phyloP scores from a whole-genome alignment of 2,113 vertebrate species.

The Strix uralensis region DNA sequence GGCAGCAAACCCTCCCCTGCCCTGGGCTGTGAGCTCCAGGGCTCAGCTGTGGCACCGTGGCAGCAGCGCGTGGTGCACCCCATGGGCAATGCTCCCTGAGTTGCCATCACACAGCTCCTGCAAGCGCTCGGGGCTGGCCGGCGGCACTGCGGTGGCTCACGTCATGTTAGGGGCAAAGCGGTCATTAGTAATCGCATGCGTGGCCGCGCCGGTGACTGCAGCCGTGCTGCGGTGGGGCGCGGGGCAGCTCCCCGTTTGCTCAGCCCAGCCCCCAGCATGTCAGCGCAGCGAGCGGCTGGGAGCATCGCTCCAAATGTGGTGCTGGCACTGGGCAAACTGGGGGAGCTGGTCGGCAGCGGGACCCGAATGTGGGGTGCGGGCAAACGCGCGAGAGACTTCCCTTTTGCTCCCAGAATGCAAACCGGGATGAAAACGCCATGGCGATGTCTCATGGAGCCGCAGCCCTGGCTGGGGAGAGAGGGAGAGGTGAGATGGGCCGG shows the following conservation, averaged over 20 bases:
- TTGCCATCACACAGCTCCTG: neutral
- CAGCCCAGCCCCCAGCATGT: neutral
- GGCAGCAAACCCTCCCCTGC: neutral
- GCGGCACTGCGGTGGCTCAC: neutral
- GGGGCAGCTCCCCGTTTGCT: neutral
- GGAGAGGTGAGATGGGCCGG: neutral
- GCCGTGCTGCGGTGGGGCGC: neutral
- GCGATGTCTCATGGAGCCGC: slow-evolving; percentile 76
- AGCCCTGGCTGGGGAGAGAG: slow-evolving; percentile 64
- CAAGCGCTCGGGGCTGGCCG: neutral
- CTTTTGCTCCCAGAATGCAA: slow-evolving; percentile 99
- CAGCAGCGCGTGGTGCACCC: neutral
- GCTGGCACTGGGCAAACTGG: neutral
- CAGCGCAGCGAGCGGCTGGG: accelerated
- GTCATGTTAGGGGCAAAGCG: neutral
- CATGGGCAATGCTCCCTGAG: accelerated
- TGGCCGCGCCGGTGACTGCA: neutral
- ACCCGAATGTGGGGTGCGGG: neutral
- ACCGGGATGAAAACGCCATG: slow-evolving; percentile 98
- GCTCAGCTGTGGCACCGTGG: accelerated
- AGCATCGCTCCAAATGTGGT: accelerated
- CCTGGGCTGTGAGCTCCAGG: neutral
- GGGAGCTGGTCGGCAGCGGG: neutral
- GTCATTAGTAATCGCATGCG: neutral
- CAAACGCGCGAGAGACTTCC: slow-evolving; percentile 83